These are phyloP conservation scores for Melanotaenia pygmaea DNA, from an alignment of 2,797 vertebrate species.

Conservation along the genomic window DNA sequence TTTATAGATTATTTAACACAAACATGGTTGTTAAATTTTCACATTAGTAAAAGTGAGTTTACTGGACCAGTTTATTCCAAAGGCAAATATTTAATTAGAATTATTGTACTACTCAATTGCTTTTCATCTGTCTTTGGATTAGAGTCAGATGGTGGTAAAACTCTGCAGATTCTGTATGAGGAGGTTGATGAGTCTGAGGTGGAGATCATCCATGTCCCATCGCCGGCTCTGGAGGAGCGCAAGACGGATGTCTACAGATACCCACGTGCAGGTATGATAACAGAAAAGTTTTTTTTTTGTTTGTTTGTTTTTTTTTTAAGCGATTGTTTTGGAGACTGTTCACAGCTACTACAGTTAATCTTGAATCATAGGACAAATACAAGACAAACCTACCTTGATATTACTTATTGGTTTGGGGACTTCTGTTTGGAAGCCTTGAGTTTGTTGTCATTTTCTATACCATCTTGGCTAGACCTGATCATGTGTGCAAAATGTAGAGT, in stretches of 20 bases:
- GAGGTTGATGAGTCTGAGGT: conserved; percentile 97
- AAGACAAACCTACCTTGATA: neutral
- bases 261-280: conserved; percentile 88
- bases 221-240: conserved; percentile 93
- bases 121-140: conserved; percentile 22
- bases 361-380: neutral
- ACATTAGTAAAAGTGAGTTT: too few relatives aligned
- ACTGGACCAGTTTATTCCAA: neutral
- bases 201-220: conserved; percentile 95
- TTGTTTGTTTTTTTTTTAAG: neutral
- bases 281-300: too few relatives aligned
- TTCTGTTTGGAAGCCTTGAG: neutral
- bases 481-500: too few relatives aligned
- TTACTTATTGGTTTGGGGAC: neutral
- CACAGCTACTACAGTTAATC: neutral
- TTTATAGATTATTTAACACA: neutral
- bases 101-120: neutral
- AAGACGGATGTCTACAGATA: conserved; percentile 95
- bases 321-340: neutral
- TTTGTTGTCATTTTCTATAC: neutral
- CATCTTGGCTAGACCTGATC: too few relatives aligned
- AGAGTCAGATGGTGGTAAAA: conserved; percentile 89
- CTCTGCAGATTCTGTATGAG: conserved; percentile 90
- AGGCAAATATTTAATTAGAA: neutral
- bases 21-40: neutral